Base-by-base conservation (phyloP, 2,888 invertebrate genomes). In the Crematogaster levior region DNA sequence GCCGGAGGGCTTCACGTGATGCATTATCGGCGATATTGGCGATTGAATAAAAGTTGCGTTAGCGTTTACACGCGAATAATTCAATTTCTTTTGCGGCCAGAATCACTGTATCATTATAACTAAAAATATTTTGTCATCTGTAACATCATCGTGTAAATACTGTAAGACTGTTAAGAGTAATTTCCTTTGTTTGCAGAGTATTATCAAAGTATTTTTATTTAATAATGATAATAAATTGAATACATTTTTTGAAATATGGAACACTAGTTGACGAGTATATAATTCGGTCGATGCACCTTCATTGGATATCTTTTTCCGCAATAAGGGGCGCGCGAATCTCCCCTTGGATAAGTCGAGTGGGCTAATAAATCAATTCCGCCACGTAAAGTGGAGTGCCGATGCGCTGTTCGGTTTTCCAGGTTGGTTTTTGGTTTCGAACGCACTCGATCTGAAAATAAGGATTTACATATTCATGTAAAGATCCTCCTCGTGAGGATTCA, bases 391-490 rank as follows among this genome's bases (percentile, higher is more conserved):
- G 85, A 86, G 86, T 63, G 81, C 56, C 74, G 81, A 81, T 63
- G 75, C 56, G 81, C 72, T 34, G 40, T 86, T 89, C 88, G 89
- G 86, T 89, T 89, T 89, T 91, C 88, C 89, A 91, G 91, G 92
- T 93, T 93, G 92, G 92, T 93, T 93, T 93, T 93, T 93, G 93
- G 93, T 93, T 93, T 93, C 93, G 92, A 93, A 93, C 93, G 93
- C 93, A 93, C 93, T 94, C 93, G 93, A 94, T 93, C 92, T 88
- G 94, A 93, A 94, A 94, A 94, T 94, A 94, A 94, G 94, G 94
- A 94, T 94, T 94, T 94, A 93, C 94, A 94, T 94, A 94, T 94
- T 94, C 94, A 94, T 94, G 94, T 92, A 90, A 92, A 93, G 92
- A 92, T 91, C 91, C 68, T 79, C 43, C 68, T 91, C 91, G 75